Base-by-base conservation (phyloP, 2,888 invertebrate species). In the Pristionchus fissidentatus region DNA sequence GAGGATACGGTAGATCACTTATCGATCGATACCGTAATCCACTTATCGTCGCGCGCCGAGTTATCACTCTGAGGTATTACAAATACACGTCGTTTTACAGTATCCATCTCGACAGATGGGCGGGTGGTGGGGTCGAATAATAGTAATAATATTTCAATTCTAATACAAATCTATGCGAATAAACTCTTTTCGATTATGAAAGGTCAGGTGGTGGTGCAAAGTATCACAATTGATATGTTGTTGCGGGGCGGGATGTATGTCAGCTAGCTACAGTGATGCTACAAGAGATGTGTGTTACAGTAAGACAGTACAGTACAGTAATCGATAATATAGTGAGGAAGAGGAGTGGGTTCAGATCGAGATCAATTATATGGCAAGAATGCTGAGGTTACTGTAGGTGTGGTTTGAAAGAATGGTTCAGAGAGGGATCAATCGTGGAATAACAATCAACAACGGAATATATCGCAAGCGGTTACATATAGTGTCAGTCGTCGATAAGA, bases 341-440 rank as follows among this genome's bases (percentile, higher is more conserved):
- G n/a, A n/a, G n/a, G n/a, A n/a, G n/a, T 38, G 32, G 32, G 38
- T 66, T 38, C 38, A 38, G 19, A 38, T 41, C 38, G 66, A 66
- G 66, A 66, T 66, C 66, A 66, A 41, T 66, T 66, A 41, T 32
- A 66, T 35, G 66, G 66, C 66, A 66, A 66, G 66, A 35, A 66
- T 66, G 66, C 22, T 66, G 66, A 66, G 66, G 66, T 66, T 66
- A 66, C 41, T 35, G 66, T 38, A 35, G 62, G 62, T 10, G 22
- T 7, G 66, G 35, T n/a, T 66, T 15, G 38, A 66, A 66, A 38
- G 38, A 22, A 38, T n/a, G 66, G 41, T 38, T 1, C 22, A 66
- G 66, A 66, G 38, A 41, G 66, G 66, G 32, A 38, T 15, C 38
- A 66, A 38, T 38, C 22, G 32, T 38, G 2, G 66, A 38, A 66